Conservation (phyloP, 2,888 invertebrate species). For the Phortica okadai region DNA sequence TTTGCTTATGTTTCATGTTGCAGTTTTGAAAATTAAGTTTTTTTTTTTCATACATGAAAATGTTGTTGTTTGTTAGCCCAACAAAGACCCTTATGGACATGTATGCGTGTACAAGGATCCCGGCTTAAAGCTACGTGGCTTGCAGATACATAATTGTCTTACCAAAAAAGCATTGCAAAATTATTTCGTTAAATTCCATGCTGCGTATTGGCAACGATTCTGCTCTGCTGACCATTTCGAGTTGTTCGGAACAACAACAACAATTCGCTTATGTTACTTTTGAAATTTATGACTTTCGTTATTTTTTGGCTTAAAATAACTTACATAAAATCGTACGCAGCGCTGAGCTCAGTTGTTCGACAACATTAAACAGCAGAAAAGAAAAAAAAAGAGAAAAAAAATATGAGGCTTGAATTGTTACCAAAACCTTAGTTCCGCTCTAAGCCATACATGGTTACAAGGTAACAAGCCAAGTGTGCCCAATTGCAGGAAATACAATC, state of each 20-base stretch:
- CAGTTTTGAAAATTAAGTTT: slow-evolving; percentile 33
- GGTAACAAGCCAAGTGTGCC: slow-evolving; percentile 58
- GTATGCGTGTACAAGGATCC: neutral
- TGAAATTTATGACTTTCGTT: slow-evolving; percentile 16
- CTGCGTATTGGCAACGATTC: too few species aligned
- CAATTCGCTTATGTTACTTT: slow-evolving; percentile 3
- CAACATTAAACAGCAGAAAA: neutral
- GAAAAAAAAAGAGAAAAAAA: too few species aligned
- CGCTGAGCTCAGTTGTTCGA: too few species aligned
- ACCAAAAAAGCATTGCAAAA: slow-evolving; percentile 57
- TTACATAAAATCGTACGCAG: too few species aligned
- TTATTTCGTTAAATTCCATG: slow-evolving; percentile 57
- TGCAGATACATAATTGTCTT: slow-evolving; percentile 45
- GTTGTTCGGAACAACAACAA: neutral
- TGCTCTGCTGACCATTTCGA: neutral
- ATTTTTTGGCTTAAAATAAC: neutral
- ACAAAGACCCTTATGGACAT: neutral
- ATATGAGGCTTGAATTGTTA: neutral
- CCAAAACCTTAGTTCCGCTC: slow-evolving; percentile 40
- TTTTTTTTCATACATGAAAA: neutral
- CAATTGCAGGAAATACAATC: slow-evolving; percentile 45
- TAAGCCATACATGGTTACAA: slow-evolving; percentile 50
- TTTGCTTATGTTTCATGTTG: slow-evolving; percentile 32
- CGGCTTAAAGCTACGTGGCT: slow-evolving; percentile 45
- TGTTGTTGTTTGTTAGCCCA: too few species aligned